phyloP scores from a whole-genome alignment of 1,140 invertebrate species.

The Drosophila kepulauana region DNA sequence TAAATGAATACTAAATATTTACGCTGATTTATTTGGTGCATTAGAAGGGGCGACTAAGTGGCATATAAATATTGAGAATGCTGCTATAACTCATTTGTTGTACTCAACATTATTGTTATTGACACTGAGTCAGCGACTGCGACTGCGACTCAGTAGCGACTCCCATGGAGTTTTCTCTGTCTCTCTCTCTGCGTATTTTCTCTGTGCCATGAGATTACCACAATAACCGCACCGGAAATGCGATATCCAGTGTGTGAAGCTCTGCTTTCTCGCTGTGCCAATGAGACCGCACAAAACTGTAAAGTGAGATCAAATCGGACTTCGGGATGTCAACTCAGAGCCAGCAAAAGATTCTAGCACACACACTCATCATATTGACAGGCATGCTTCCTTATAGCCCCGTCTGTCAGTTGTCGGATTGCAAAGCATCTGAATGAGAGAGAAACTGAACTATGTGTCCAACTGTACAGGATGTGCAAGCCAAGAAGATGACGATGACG shows the following conservation, averaged over 20 bases:
- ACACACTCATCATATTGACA: slow-evolving; percentile 70
- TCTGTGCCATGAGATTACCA: slow-evolving; percentile 49
- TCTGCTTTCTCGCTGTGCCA: slow-evolving; percentile 54
- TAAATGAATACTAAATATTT: slow-evolving; percentile 82
- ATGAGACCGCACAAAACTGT: slow-evolving; percentile 60
- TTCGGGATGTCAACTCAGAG: slow-evolving; percentile 26
- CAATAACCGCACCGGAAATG: slow-evolving; percentile 75
- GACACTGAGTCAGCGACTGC: neutral
- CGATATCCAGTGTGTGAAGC: slow-evolving; percentile 63
- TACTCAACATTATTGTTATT: slow-evolving; percentile 27
- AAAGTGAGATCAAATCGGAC: slow-evolving; percentile 52
- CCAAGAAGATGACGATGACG: slow-evolving; percentile 26
- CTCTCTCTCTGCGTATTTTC: slow-evolving; percentile 20
- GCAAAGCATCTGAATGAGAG: slow-evolving; percentile 15
- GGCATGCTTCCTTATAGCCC: slow-evolving; percentile 55
- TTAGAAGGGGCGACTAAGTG: slow-evolving; percentile 71
- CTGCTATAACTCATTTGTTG: slow-evolving; percentile 45
- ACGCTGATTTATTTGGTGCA: slow-evolving; percentile 77
- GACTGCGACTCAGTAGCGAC: slow-evolving; percentile 53
- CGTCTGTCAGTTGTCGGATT: slow-evolving; percentile 54
- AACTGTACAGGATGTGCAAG: slow-evolving; percentile 63
- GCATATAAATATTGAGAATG: slow-evolving; percentile 72
- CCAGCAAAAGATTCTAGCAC: neutral
- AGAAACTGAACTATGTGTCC: slow-evolving; percentile 16
- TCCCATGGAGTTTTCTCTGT: slow-evolving; percentile 49